Base-by-base conservation (phyloP, 2,113 vertebrate species). In the Cervus canadensis region DNA sequence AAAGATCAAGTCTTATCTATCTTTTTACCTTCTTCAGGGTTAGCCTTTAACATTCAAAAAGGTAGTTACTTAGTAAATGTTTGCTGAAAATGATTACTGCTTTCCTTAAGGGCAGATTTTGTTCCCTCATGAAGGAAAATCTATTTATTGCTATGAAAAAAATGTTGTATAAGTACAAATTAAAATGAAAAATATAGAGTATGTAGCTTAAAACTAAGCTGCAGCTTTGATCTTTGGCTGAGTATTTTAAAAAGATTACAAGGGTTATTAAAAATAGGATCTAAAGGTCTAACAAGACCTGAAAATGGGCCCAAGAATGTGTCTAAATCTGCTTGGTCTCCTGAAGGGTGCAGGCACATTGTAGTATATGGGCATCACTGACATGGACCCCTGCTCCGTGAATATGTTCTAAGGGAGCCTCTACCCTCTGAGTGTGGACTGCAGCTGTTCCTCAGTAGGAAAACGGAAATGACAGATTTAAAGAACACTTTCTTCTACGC, bases 221-320 rank as follows among this genome's bases (percentile, higher is more conserved):
- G 21, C 36, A 26, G 43, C 62, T 96, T 84, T 96, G 95, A 93
- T 94, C 94, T 78, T 92, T 79, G 48, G n/a, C 21, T 50, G 78
- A 56, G 56, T 87, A 57, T 92, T 95, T 98, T 90, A 48, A 92
- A 94, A 98, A 96, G 78, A 91, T 97, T 88, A 57, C 95, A 97
- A 88, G 28, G 50, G n/a, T 95, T 94, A 93, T 89, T 97, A 92
- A 97, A 96, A 96, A 89, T 86, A 74, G 11, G 36, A 87, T 91
- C 78, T 74, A 71, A 76, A 81, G 8, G 56, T 93, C 36, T 91
- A 87, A 62, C 1, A 74, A 57, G 56, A 78, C 62, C 91, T 86
- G 33, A 64, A 81, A 67, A 74, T 82, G 17, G 48, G 23, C 36
- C 30, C 15, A 71, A n/a, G 60, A 60, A 40, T 59, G 3, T 78